Base-by-base conservation (phyloP, 2,113 vertebrate species). In the Heliornis fulica region DNA sequence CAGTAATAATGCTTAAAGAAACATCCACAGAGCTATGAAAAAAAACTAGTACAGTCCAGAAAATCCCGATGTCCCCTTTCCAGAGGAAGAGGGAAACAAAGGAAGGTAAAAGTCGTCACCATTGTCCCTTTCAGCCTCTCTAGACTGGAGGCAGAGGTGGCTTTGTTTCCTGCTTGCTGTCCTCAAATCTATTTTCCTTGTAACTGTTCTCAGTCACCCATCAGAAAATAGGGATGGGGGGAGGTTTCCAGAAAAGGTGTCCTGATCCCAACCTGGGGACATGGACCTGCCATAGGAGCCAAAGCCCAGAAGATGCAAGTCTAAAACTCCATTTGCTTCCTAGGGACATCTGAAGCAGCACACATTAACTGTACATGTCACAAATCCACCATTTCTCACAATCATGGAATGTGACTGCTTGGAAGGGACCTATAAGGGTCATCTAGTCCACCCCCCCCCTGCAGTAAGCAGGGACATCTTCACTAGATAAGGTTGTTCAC, bases 251-350 rank as follows among this genome's bases (percentile, higher is more conserved):
- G 31, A 70, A 75, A 20, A 57, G 29, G 10, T 23, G 3, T 31
- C 22, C 36, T 22, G 13, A 0, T 84, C 23, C 57, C 71, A 69
- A 5, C 31, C 5, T 10, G 4, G 71, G 31, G 23, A 60, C 17
- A 32, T 5, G 14, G 63, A 48, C 6, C 9, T 80, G 23, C 13
- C 6, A 0, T 5, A 59, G 8, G 3, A 3, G 5, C 5, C 21
- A 76, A 79, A 93, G 19, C 22, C 51, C 65, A 66, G 41, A 31
- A 9, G 53, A 12, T 0, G 9, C 1, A 1, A 21, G 22, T 63
- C 38, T 23, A 66, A 77, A 87, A 36, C 5, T 26, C 53, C 15
- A 14, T 57, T 74, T 70, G 32, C 60, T 56, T 85, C 31, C 10
- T 2, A 3, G 13, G 12, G 11, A 48, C 23, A 40, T 36, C 13